A percentile compares a stretch with the other conserved stretches of the same genome.
Conservation (phyloP, 2,797 vertebrate genomes). For the Dicrostonyx torquatus region DNA sequence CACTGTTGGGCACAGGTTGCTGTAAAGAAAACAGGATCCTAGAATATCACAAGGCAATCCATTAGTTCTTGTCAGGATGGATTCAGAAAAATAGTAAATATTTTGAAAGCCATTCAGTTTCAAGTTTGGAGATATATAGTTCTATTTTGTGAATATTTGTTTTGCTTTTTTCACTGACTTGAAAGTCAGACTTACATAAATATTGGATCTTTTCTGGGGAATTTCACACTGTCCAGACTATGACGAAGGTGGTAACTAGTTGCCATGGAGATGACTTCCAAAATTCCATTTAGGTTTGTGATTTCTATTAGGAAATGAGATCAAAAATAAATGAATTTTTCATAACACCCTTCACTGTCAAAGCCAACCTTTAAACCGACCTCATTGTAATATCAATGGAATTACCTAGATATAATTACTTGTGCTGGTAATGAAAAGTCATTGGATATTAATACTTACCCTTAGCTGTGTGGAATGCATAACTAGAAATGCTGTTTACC, state of each 20-base stretch:
- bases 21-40: background rate
- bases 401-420: conserved; percentile 69
- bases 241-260: conserved; percentile 36
- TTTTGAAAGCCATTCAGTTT: conserved; percentile 41
- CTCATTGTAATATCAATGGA: conserved; percentile 36
- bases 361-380: conserved; percentile 61
- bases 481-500: conserved; percentile 13
- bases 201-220: conserved; percentile 11
- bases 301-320: conserved; percentile 65
- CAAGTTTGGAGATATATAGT: background rate
- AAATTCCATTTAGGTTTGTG: conserved; percentile 54
- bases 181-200: conserved; percentile 34
- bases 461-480: background rate
- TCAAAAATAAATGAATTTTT: conserved; percentile 65
- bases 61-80: conserved; percentile 6
- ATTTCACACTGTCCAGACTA: conserved; percentile 57
- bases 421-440: conserved; percentile 54
- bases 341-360: conserved; percentile 59
- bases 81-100: conserved; percentile 11
- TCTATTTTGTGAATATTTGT: conserved; percentile 31
- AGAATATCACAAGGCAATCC: conserved; percentile 12
- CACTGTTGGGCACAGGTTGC: background rate
- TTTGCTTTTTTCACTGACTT: background rate
- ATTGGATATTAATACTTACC: conserved; percentile 12
- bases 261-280: conserved; percentile 65